Percentiles rank a stretch among this genome's conserved stretches.
These are phyloP conservation scores for Margarornis squamiger DNA, from an alignment of 2,797 vertebrate species.

Conservation along the genomic window DNA sequence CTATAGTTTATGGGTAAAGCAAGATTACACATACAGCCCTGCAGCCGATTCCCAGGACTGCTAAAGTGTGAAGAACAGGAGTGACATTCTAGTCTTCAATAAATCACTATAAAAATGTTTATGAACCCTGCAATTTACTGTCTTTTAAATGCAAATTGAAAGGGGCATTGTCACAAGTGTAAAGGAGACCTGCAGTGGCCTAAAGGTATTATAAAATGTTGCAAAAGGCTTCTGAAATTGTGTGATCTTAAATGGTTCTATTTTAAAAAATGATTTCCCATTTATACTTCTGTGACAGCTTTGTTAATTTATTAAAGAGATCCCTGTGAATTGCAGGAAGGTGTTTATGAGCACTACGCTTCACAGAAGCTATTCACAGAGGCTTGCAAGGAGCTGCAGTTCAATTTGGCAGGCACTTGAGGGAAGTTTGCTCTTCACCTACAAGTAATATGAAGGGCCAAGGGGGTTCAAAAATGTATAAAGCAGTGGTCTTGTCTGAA, in stretches of 20 bases:
- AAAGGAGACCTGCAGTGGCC: slow-evolving; percentile 75
- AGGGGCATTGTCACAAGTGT: slow-evolving; percentile 69
- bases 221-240: slow-evolving; percentile 57
- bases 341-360: slow-evolving; percentile 4
- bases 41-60: slow-evolving; percentile 76
- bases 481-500: background rate
- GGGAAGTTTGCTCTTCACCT: background rate
- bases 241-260: slow-evolving; percentile 66
- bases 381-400: background rate
- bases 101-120: slow-evolving; percentile 85
- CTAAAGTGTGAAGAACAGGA: slow-evolving; percentile 81
- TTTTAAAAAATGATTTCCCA: slow-evolving; percentile 65
- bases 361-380: background rate
- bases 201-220: slow-evolving; percentile 69
- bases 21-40: slow-evolving; percentile 68
- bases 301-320: slow-evolving; percentile 67
- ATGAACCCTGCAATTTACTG: slow-evolving; percentile 83
- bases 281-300: slow-evolving; percentile 61
- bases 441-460: background rate
- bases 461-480: background rate
- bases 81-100: slow-evolving; percentile 78
- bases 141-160: slow-evolving; percentile 85
- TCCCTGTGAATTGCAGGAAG: slow-evolving; percentile 38
- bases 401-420: slow-evolving; percentile 13
- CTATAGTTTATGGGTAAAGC: slow-evolving; percentile 71